These are phyloP conservation scores for Hozukius guyotensis DNA, from an alignment of 2,797 vertebrate species.

Conservation along the genomic window DNA sequence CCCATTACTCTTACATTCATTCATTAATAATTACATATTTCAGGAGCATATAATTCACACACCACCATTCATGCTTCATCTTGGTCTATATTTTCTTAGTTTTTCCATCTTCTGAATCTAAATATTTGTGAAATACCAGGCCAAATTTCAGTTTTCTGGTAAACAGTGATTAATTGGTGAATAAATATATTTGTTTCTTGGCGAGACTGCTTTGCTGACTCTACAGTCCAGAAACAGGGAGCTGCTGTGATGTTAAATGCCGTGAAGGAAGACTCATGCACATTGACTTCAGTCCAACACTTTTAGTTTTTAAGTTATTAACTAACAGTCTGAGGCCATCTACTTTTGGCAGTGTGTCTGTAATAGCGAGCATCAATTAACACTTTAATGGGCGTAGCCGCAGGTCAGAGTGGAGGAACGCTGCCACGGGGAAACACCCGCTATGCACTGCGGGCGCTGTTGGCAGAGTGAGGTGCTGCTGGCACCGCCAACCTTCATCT, in stretches of 20 bases:
- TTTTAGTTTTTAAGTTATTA: slow-evolving; percentile 20
- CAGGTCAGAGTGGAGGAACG: slow-evolving; percentile 29
- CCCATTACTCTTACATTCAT: background rate
- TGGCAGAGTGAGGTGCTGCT: slow-evolving; percentile 35
- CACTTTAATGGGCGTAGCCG: slow-evolving; percentile 39
- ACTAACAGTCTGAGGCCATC: background rate
- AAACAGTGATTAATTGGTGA: background rate
- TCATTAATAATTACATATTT: background rate
- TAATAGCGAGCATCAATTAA: slow-evolving; percentile 18
- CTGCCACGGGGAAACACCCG: slow-evolving; percentile 35
- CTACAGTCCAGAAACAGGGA: too few species aligned
- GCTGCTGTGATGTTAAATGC: background rate
- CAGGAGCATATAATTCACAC: background rate
- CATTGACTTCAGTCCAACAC: background rate
- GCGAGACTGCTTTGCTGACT: background rate
- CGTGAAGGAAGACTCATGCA: background rate
- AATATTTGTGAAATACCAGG: background rate
- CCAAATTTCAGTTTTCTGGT: background rate
- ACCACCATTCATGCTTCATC: fast-evolving
- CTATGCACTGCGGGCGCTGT: background rate
- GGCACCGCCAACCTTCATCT: slow-evolving; percentile 31
- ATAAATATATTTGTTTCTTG: background rate
- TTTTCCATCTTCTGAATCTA: background rate
- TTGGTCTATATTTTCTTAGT: background rate
- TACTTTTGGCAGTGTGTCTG: slow-evolving; percentile 13